Base-by-base conservation (phyloP, 1,140 invertebrate genomes). In the Homalodisca vitripennis region DNA sequence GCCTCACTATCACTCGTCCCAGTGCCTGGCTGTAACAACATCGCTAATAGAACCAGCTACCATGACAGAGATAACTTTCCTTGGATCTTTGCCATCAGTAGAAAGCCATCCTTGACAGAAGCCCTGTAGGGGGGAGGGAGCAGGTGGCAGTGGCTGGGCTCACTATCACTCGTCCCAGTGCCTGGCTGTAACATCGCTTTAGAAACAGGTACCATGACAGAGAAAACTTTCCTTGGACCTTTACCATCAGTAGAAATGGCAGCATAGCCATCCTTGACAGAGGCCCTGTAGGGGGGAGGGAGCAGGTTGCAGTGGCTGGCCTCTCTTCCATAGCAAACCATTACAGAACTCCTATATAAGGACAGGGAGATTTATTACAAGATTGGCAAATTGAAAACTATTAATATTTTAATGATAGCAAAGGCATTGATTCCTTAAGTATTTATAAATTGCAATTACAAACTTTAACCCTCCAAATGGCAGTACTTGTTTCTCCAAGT, bases 251-350 rank as follows among this genome's bases (percentile, higher is more conserved):
- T 77, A 12, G 89, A 86, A 71, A 89, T 82, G 47, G 97, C 92
- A 14, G 95, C 93, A 81, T 96, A 96, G 0, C 94, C 96, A 84
- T 98, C 97, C 84, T 98, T 98, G 46, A 96, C 90, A 3, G 96
- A 98, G 29, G 96, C 95, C 41, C 87, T 86, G 80, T 98, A 98
- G 2, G 95, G 92, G 97, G 97, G 74, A 98, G 85, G 68, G 85
- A 85, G 73, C 89, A 87, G 62, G 79, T 80, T 24, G 91, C 86
- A 74, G 77, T 76, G 20, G 93, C 79, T 78, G 89, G 83, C 75
- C 88, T 82, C 12, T 86, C 87, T 10, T 92, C 78, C 72, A 90
- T n/a, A n/a, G n/a, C n/a, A n/a, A n/a, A n/a, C n/a, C n/a, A n/a
- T n/a, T n/a, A n/a, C n/a, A n/a, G n/a, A n/a, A n/a, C n/a, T n/a